Conservation (phyloP, 1,140 invertebrate species). For the Pomacea maculata region DNA sequence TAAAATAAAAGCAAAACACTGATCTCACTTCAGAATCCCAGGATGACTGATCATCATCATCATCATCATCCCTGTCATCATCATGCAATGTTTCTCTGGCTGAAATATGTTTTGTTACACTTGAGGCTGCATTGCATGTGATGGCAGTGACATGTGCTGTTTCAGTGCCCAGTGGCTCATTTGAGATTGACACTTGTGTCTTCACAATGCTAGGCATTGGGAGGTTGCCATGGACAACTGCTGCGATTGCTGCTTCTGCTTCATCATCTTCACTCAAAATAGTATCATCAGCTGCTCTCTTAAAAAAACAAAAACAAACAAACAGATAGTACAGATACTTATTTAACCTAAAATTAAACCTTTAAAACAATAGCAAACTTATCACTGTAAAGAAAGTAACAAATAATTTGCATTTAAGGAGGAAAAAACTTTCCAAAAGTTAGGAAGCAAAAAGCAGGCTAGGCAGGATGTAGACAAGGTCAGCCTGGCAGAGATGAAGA, state of each 20-base stretch:
- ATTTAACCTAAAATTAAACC: too few species aligned
- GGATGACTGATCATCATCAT: slow-evolving; percentile 19
- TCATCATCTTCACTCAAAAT: slow-evolving; percentile 16
- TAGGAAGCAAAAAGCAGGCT: too few species aligned
- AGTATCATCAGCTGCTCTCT: slow-evolving; percentile 15
- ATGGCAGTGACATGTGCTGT: neutral
- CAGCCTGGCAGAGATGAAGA: too few species aligned
- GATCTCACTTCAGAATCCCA: slow-evolving; percentile 46
- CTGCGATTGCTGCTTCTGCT: neutral
- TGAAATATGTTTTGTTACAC: neutral
- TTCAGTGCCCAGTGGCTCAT: neutral
- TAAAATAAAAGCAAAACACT: neutral
- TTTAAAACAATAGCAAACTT: too few species aligned
- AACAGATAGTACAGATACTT: too few species aligned
- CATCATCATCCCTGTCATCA: slow-evolving; percentile 33
- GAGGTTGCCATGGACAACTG: neutral
- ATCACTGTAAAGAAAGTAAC: too few species aligned
- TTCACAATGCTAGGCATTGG: too few species aligned
- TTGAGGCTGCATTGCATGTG: neutral
- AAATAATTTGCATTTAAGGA: too few species aligned
- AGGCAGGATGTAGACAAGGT: too few species aligned
- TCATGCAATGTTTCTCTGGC: neutral
- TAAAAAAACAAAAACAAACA: neutral
- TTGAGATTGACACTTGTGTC: neutral
- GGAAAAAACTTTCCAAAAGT: too few species aligned